Evolutionary conservation across 2,113 vertebrate genomes (phyloP).

Genomic region (Alectura lathami): DNA sequence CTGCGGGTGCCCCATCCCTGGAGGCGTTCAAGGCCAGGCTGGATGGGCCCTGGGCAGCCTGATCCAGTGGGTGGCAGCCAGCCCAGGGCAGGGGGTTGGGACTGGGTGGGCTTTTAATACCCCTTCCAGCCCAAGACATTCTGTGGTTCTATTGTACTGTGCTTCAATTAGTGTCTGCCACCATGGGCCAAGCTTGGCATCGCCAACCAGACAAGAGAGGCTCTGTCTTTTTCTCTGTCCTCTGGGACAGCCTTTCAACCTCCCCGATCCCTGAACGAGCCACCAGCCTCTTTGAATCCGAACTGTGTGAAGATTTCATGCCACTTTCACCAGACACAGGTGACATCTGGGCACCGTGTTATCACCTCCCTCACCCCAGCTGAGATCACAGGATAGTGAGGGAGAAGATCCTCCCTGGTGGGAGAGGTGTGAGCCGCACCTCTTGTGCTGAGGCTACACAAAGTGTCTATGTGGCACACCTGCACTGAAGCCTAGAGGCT

Average conservation of each 20-base stretch:
- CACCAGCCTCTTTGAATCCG: not conserved
- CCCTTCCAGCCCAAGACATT: too few species aligned
- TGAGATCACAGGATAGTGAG: not conserved
- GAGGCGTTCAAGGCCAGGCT: too few species aligned
- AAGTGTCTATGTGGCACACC: not conserved
- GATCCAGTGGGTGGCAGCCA: too few species aligned
- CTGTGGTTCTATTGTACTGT: too few species aligned
- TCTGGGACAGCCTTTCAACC: not conserved
- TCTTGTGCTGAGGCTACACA: not conserved
- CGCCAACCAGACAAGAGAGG: not conserved
- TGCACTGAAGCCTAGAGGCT: not conserved
- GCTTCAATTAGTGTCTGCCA: not conserved
- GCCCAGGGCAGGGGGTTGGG: too few species aligned
- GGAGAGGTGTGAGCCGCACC: accelerated
- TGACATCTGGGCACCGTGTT: accelerated
- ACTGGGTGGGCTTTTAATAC: too few species aligned
- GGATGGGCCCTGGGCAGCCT: too few species aligned
- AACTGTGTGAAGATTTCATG: not conserved
- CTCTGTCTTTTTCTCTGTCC: not conserved
- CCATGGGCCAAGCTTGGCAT: not conserved
- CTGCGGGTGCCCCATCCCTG: too few species aligned
- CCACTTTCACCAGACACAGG: accelerated
- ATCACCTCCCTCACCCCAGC: not conserved
- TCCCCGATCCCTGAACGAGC: accelerated
- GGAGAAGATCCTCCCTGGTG: not conserved